Evolutionary conservation across 2,797 vertebrate genomes (phyloP), one percentile per base, ranked within the genome.

Genomic region (Propithecus perrieri): DNA sequence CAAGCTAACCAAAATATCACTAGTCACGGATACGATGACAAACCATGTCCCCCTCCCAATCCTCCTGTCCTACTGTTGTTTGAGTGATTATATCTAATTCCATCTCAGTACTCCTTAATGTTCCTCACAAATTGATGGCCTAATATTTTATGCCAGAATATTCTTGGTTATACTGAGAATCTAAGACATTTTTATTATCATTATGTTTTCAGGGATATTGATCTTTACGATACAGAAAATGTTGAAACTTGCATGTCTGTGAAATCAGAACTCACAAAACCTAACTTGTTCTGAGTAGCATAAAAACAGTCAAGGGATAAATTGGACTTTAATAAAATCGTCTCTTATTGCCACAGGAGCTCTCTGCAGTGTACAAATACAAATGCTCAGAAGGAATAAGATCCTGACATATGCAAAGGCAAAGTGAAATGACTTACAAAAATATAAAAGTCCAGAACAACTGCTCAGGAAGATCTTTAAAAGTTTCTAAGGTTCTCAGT

Each of bases 191-290:
- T 84, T 87, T 85, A 69, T 71, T 94, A 72, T 69, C 38, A 63
- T 88, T 78, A 33, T 76, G 26, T 26, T 63, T 96, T 85, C 4
- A 81, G 46, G 12, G 7, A 80, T 67, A 53, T 55, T 88, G 41
- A 94, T 94, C 89, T 95, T 63, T 72, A 38, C 6, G 92, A 38
- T 43, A 59, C 0, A 50, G 38, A 88, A 84, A 89, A 91, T 86
- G 43, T 61, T 83, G 79, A 48, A 93, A 59, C 26, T 80, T 94
- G 15, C 26, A 69, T 43, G 5, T 41, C 57, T 91, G 22, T 65
- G 50, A 95, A 97, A 90, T 9, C 57, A 83, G 28, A 85, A 67
- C 26, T 88, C 76, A 53, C 0, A 93, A 97, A 96, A 65, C 18
- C 7, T 84, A 33, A 67, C 71, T 83, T 96, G 30, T 67, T 74